A percentile compares a stretch with the other conserved stretches of the same genome.
Evolutionary conservation across 2,797 vertebrate species (phyloP).

Genomic region (Tachyglossus aculeatus): DNA sequence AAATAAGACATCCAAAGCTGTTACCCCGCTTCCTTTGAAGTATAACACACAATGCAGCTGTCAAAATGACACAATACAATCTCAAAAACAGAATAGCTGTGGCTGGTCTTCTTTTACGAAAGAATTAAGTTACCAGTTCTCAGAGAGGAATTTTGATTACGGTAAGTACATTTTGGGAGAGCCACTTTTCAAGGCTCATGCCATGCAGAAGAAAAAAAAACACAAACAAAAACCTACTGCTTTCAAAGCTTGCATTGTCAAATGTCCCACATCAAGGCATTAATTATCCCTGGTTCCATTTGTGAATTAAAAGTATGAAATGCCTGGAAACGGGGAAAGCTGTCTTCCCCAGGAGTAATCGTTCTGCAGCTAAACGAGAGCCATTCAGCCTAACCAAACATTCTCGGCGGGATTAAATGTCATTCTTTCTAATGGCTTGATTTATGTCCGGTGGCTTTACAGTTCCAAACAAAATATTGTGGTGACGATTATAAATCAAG

Average conservation of each 20-base stretch:
- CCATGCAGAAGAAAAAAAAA: background rate
- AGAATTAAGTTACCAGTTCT: background rate
- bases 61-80: accelerated
- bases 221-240: background rate
- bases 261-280: background rate
- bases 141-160: background rate
- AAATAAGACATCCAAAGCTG: background rate
- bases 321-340: background rate
- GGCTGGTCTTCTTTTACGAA: background rate
- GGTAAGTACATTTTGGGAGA: accelerated
- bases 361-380: constrained; percentile 3
- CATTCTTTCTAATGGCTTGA: constrained; percentile 59
- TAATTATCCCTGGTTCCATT: background rate
- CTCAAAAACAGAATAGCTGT: background rate
- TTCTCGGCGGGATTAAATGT: constrained; percentile 62
- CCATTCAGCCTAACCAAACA: constrained; percentile 34
- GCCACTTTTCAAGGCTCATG: background rate
- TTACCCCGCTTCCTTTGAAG: constrained; percentile 32
- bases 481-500: constrained; percentile 48
- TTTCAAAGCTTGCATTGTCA: background rate
- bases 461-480: constrained; percentile 62
- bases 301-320: background rate
- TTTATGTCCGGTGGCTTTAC: constrained; percentile 54
- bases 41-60: background rate
- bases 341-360: constrained; percentile 23